Base-by-base conservation (phyloP, 2,113 vertebrate genomes). In the Prunella fulvescens region DNA sequence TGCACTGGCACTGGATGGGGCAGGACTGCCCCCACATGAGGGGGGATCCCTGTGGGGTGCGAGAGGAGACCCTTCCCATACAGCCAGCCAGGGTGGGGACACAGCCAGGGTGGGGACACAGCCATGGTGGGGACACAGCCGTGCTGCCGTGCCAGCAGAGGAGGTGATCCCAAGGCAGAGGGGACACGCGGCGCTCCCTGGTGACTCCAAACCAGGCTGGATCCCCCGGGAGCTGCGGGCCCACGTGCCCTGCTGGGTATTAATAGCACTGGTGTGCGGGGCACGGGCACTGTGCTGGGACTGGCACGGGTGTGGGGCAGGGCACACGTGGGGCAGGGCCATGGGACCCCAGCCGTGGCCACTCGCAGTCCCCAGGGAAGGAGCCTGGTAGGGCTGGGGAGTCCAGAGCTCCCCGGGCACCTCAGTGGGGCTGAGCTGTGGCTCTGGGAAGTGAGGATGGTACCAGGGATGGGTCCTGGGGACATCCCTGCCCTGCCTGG, bases 241-340 rank as follows among this genome's bases (percentile, higher is more conserved):
- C 66, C 80, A 25, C 6, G 39, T 90, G 91, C 45, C 5, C 0
- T 0, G 2, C 2, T 3, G 76, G 0, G 2, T 44, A 67, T 91
- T 80, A 51, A 92, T 47, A 86, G 76, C 20, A 2, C 71, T 0
- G 2, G 5, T 2, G 57, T 61, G 61, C 10, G 0, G 3, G 45
- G 47, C n/a, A 4, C 0, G 3, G 35, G 0, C 0, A 0, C 29
- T 0, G 19, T 11, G 79, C 53, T 10, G 14, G 77, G 37, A 19
- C 57, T 25, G 47, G 7, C 35, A 23, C 4, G 14, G 40, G 7
- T 2, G 2, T 20, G 67, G 61, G 67, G 26, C 51, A 5, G 35
- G 66, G 48, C 16, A 4, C 17, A 51, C 16, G 2, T 2, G 0
- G 12, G 82, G 35, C 72, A 29, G 45, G 40, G 62, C 78, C 33